Conservation (phyloP, 2,888 invertebrate genomes). For the Charanyca ferruginea region DNA sequence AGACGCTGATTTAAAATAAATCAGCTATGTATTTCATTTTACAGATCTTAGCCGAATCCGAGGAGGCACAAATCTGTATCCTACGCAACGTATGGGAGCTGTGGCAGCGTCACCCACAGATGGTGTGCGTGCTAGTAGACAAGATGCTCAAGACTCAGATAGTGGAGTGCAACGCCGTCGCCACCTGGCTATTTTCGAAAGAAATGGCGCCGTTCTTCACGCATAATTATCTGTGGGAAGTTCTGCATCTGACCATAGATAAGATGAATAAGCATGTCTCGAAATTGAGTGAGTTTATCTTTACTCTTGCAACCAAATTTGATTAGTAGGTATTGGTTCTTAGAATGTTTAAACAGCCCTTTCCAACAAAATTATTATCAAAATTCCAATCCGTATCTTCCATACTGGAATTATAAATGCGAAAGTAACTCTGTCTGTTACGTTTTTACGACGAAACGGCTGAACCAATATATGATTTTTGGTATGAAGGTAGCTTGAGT, state of each 20-base stretch:
- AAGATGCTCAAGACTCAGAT: conserved; percentile 99
- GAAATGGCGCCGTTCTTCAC: conserved; percentile 97
- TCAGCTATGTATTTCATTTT: not conserved
- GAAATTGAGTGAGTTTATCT: conserved; percentile 92
- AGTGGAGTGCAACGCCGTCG: conserved; percentile 98
- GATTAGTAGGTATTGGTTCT: not conserved
- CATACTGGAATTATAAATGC: no score
- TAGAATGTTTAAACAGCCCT: not conserved
- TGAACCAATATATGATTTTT: no score
- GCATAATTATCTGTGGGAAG: conserved; percentile 98
- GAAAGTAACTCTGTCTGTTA: no score
- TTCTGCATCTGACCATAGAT: conserved; percentile 98
- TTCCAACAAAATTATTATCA: not conserved
- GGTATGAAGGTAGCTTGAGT: no score
- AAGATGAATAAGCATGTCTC: conserved; percentile 99
- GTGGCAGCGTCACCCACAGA: conserved; percentile 99
- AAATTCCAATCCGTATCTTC: not conserved
- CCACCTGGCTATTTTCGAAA: conserved; percentile 99
- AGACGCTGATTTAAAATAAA: no score
- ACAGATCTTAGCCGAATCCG: conserved; percentile 97
- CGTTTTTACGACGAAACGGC: no score
- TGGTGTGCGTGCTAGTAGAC: conserved; percentile 98
- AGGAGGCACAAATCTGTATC: conserved; percentile 98
- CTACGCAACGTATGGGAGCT: conserved; percentile 97
- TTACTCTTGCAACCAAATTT: not conserved